Base-by-base conservation (phyloP, 37 sponge, comb jelly and placozoan species). In the Theonella swinhoei region DNA sequence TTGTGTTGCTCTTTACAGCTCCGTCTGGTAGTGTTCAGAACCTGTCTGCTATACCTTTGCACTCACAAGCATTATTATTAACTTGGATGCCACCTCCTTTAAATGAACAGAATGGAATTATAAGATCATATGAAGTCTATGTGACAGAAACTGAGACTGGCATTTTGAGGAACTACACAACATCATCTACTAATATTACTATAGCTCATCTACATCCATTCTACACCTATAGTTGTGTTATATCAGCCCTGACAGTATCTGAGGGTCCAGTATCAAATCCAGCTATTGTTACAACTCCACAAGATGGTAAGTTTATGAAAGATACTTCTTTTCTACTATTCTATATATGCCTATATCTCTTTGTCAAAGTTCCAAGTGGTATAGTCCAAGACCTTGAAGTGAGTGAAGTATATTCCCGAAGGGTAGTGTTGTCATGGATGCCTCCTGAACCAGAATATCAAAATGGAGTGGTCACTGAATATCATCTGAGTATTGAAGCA, bases 381-480 rank as follows among this genome's bases (percentile, higher is more conserved):
- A 65, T 47, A 43, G 67, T 66, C 31, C 38, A 28, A 1, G 34
- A 80, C 54, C 23, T 80, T 42, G 54, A 31, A 31, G 29, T 39
- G 30, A 38, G 24, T 35, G 70, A 37, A 64, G 24, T 33, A 7
- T 25, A 17, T 17, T 73, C 74, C 25, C 68, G 62, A 42, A 39
- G 54, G 31, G 29, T 85, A 25, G 42, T 54, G n/a, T n/a, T 78
- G 32, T 39, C 71, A 14, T 85, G 86, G 86, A 40, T 23, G 0
- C 80, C 80, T 31, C 87, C 87, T n/a, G 40, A 62, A 32, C 22
- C 4, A 17, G 42, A 33, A 22, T 0, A 78, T 4, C 75, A 42
- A 25, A 87, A 87, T 69, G 87, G 87, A 62, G 54, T 72, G 25
- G 70, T 87, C 7, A 47, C 54, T 47, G 11, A 17, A 17, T 47